These are phyloP conservation scores for Taenioides sp. DNA, from an alignment of 2,797 vertebrate species.

Conservation along the genomic window DNA sequence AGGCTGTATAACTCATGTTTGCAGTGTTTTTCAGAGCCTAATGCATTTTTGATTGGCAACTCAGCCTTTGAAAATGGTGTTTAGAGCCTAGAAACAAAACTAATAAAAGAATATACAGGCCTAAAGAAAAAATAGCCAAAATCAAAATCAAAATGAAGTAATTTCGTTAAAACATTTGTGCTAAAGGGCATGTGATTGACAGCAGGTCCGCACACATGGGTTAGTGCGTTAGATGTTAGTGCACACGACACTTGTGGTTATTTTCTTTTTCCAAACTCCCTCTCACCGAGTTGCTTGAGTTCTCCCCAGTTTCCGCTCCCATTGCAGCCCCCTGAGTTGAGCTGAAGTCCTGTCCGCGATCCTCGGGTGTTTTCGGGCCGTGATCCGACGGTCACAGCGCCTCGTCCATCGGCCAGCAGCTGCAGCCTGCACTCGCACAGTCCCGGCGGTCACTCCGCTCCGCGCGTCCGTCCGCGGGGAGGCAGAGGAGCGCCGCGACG, in stretches of 20 bases:
- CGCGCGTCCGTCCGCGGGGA: constrained; percentile 45
- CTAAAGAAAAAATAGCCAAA: too few species aligned
- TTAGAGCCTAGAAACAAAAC: too few species aligned
- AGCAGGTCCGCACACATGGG: not conserved
- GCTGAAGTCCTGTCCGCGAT: constrained; percentile 26
- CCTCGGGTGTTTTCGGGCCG: constrained; percentile 30
- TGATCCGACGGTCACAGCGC: constrained; percentile 43
- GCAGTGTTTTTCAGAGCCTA: too few species aligned
- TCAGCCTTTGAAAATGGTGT: too few species aligned
- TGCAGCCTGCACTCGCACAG: constrained; percentile 8
- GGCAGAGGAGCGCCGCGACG: not conserved
- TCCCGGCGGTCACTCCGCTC: constrained; percentile 16
- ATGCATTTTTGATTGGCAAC: too few species aligned
- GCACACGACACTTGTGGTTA: constrained; percentile 23
- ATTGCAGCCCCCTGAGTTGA: constrained; percentile 58
- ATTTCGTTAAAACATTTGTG: not conserved
- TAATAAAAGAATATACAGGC: too few species aligned
- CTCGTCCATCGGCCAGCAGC: constrained; percentile 65
- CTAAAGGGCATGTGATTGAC: not conserved
- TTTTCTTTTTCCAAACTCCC: constrained; percentile 30
- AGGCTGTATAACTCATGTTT: too few species aligned
- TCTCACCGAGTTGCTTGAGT: constrained; percentile 77
- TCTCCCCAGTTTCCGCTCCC: constrained; percentile 73
- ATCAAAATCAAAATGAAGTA: not conserved
- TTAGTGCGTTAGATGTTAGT: not conserved